Conservation (phyloP, 2,797 vertebrate species). For the Anguilla marmorata region DNA sequence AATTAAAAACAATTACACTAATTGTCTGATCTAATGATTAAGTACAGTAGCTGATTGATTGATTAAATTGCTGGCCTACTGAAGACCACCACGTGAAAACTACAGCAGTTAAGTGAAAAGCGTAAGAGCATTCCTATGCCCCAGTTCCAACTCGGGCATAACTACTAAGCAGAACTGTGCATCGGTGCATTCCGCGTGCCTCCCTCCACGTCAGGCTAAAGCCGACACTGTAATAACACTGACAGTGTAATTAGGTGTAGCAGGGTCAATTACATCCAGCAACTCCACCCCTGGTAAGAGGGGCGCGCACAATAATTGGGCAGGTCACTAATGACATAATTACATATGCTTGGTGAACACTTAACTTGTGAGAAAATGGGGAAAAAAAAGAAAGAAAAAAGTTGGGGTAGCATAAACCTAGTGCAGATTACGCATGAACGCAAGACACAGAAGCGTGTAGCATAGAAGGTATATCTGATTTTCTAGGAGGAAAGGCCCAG, state of each 20-base stretch:
- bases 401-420: neutral
- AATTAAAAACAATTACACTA: neutral
- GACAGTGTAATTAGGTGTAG: neutral
- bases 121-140: neutral
- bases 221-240: neutral
- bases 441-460: neutral
- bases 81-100: neutral
- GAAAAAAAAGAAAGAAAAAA: neutral
- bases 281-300: neutral
- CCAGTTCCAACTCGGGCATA: neutral
- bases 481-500: neutral
- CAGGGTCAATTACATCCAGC: neutral
- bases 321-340: neutral
- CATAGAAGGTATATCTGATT: constrained; percentile 18
- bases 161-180: neutral
- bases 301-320: neutral
- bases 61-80: neutral
- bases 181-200: neutral
- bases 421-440: neutral
- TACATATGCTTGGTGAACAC: neutral
- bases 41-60: neutral
- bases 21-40: neutral
- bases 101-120: neutral
- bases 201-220: neutral
- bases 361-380: neutral